A percentile compares a stretch with the other conserved stretches of the same genome.
phyloP scores from a whole-genome alignment of 2,888 invertebrate genomes.

The Sclerodermus sp. region DNA sequence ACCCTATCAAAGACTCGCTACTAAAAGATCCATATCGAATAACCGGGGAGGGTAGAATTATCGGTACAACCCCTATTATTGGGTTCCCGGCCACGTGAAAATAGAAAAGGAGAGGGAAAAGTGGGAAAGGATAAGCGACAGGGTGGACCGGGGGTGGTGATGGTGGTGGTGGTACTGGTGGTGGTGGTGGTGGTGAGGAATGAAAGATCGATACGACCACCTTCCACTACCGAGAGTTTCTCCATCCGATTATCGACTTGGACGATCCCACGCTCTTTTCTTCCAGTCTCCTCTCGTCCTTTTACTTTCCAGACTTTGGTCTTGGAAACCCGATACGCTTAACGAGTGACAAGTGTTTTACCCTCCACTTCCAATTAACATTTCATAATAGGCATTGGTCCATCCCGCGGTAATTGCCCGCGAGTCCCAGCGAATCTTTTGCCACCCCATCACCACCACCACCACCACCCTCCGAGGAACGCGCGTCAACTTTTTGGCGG shows the following conservation, averaged over 20 bases:
- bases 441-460: too few relatives aligned
- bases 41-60: conserved; percentile 44
- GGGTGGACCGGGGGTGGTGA: background rate
- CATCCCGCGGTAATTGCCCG: too few relatives aligned
- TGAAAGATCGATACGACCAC: conserved; percentile 13
- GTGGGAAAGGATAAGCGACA: conserved; percentile 24
- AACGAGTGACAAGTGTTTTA: too few relatives aligned
- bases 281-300: conserved; percentile 21
- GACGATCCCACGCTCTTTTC: conserved; percentile 2
- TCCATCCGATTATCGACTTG: conserved; percentile 34
- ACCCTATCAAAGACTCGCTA: conserved; percentile 43
- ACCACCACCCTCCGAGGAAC: too few relatives aligned
- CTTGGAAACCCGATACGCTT: too few relatives aligned
- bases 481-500: too few relatives aligned
- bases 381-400: too few relatives aligned
- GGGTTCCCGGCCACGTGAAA: conserved; percentile 38
- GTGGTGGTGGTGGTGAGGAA: too few relatives aligned
- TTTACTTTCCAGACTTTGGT: conserved; percentile 9
- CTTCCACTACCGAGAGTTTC: conserved; percentile 22
- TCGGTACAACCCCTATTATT: conserved; percentile 47
- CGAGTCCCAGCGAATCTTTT: too few relatives aligned
- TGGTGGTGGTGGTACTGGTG: too few relatives aligned
- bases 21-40: conserved; percentile 46
- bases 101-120: conserved; percentile 22
- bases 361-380: too few relatives aligned